Evolutionary conservation across 2,113 vertebrate genomes (phyloP), one percentile per base, ranked within the genome.

Genomic region (Atractosteus spatula): DNA sequence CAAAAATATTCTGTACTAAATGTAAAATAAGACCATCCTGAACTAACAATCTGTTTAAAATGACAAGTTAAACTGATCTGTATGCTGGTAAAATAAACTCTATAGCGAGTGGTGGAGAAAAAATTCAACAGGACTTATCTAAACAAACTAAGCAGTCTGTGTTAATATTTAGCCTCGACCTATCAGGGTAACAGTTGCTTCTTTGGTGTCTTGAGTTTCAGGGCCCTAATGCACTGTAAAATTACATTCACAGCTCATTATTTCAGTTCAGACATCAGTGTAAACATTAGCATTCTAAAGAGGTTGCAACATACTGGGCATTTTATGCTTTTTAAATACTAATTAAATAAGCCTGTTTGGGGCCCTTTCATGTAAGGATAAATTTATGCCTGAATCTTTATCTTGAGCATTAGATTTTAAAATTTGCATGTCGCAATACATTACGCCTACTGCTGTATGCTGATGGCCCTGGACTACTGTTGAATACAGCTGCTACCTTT

Each of bases 201-300:
- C 66, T 6, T 45, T 11, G 4, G 6, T 16, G 51, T 68, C 45
- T 68, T 47, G 17, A 14, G 55, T 56, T 57, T 56, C 14, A 11
- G 16, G 56, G 7, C 6, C 68, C n/a, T 55, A 70, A 59, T 59
- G 55, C 41, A 11, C 29, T 43, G 41, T 14, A 7, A 70, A 12
- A 13, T 3, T 17, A 69, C 41, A 66, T 12, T 47, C 45, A 16
- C 14, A 66, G 43, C 64, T 66, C 64, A 66, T 66, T 66, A 66
- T 66, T 66, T 66, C 14, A 66, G 64, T 66, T 66, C 42, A 66
- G 64, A 66, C 64, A 66, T 66, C 64, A 66, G 42, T 42, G n/a
- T 44, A 66, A 47, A 47, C 64, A 70, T 70, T 70, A 59, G 29
- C 13, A 70, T 61, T 59, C 55, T 14, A 8, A 59, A n/a, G 41